Percentiles rank a stretch among this genome's conserved stretches.
Conservation (phyloP, 2,113 vertebrate genomes). For the Carollia perspicillata region DNA sequence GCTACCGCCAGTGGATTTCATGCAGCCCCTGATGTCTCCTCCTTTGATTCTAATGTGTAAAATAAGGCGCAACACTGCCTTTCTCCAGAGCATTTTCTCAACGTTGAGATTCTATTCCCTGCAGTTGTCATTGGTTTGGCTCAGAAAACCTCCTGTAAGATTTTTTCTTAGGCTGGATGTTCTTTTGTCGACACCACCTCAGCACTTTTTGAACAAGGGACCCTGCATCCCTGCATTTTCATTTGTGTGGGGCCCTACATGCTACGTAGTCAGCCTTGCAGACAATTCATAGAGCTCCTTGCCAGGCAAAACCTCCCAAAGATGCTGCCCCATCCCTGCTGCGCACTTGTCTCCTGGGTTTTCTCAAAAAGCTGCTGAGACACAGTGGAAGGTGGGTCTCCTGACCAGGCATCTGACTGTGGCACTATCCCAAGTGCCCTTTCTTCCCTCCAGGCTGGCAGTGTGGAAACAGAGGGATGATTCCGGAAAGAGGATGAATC, state of each 20-base stretch:
- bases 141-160: neutral
- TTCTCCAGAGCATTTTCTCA: neutral
- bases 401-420: neutral
- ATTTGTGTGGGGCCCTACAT: neutral
- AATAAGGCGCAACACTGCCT: neutral
- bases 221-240: neutral
- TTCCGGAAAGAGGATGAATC: neutral
- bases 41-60: neutral
- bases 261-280: neutral
- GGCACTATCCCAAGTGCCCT: neutral
- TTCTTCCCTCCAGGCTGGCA: neutral
- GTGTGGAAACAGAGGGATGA: neutral
- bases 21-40: neutral
- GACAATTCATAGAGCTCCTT: neutral
- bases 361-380: neutral
- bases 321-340: neutral
- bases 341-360: neutral
- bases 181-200: neutral
- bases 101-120: neutral
- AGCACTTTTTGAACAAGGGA: neutral
- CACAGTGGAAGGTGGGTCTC: neutral
- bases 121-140: neutral
- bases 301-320: neutral
- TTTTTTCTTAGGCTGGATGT: neutral
- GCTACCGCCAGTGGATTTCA: neutral